Base-by-base conservation (phyloP, 2,113 vertebrate species). In the Cygnus atratus region DNA sequence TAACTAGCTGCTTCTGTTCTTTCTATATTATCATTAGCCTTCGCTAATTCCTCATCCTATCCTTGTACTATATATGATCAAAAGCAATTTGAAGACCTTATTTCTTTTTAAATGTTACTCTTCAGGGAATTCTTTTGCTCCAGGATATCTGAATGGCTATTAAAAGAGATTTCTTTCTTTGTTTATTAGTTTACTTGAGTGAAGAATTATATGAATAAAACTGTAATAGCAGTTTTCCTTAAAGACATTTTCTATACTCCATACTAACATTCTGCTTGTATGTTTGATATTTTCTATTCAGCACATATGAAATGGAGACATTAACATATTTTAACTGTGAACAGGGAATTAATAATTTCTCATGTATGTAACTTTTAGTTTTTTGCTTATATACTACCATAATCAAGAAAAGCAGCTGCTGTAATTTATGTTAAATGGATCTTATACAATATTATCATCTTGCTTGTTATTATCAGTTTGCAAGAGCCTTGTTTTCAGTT, bases 1-100 rank as follows among this genome's bases (percentile, higher is more conserved):
- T 84, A 92, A 73, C 31, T 79, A 77, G 31, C n/a, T 74, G 26
- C 74, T 93, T 95, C 72, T 79, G 75, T 83, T 65, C 88, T 88
- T 91, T 89, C 66, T 86, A 11, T 22, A 35, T 72, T 68, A 73
- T 72, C 54, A 68, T 92, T 82, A 87, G 52, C 31, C 72, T 95
- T 87, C 10, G 48, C 76, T 91, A 46, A 90, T 66, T 67, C 68
- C 72, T 92, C 59, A 90, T 81, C 37, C 31, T 37, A 54, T 65
- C 58, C 58, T 91, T 85, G 85, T 78, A 71, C 67, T 63, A 54
- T 85, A 54, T 70, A 58, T 62, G 58, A 93, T 48, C n/a, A 91
- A 93, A 96, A 95, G 41, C 41, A 95, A 81, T 62, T 63, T 87
- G 58, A 98, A 96, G 58, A 31, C 83, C 65, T 63, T 93, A 83